Evolutionary conservation across 92 coral and sea anemone species (phyloP), one percentile per base, ranked within the genome.

Genomic region (Actinostola sp.): DNA sequence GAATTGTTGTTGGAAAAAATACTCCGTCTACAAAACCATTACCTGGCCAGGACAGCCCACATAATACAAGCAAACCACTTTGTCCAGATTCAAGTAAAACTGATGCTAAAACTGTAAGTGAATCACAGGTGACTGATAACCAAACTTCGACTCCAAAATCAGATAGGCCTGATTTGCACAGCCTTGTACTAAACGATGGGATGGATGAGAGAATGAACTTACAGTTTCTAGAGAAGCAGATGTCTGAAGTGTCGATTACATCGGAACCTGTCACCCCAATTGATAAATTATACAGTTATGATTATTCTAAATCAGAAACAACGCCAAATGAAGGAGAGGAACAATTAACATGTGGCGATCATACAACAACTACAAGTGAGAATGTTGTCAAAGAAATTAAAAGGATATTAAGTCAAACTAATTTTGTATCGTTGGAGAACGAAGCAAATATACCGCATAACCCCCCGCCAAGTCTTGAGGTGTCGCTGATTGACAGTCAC

Each of bases 141-240:
- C 88, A 74, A 54, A 87, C 97, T 52, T 91, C 92, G 7, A 83
- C 90, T 25, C 97, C 97, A 50, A 73, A 74, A 62, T 53, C 74
- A 14, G 81, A 75, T 19, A 52, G 53, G 8, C 46, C 51, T 17
- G 81, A 75, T 2, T 17, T 28, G 3, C n/a, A 66, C 35, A 50
- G 45, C 0, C 46, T 36, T 31, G 43, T 31, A 34, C 9, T 52
- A 34, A 35, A 25, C 19, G 30, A 51, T 61, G 77, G 66, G 3
- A 13, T 31, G 0, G 49, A 57, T 27, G 26, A 20, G 21, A 63
- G 64, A 9, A 33, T 50, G 0, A 21, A 10, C 27, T 25, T 19
- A n/a, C 15, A 6, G 13, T 21, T 41, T 4, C 23, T 35, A 31
- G 81, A 75, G 27, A 50, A 70, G 17, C 70, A 63, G 31, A 75